These are phyloP conservation scores for Eretmochelys imbricata DNA, from an alignment of 2,113 vertebrate genomes.

Conservation along the genomic window DNA sequence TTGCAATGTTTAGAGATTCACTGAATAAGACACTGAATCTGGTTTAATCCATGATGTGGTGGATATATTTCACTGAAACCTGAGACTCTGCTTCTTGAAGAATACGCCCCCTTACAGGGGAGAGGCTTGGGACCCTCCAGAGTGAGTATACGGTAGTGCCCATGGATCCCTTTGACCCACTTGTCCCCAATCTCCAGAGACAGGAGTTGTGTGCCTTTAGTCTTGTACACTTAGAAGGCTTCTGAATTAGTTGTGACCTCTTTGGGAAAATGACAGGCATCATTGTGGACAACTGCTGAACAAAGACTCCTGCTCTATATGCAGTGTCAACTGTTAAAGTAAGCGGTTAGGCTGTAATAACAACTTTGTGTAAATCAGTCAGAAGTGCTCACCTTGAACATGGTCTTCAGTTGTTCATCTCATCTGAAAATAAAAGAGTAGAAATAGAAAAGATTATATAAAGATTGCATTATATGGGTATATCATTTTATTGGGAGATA, in stretches of 20 bases:
- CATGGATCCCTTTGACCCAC: background rate
- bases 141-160: background rate
- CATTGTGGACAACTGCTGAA: background rate
- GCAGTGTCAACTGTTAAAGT: background rate
- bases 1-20: background rate
- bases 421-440: conserved; percentile 12
- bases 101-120: background rate
- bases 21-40: background rate
- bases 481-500: conserved; percentile 39
- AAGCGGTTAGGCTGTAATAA: background rate
- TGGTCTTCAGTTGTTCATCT: conserved; percentile 4
- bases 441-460: conserved; percentile 16
- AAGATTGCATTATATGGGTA: background rate
- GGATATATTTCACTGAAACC: background rate
- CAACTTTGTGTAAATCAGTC: background rate
- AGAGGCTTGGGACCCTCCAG: background rate
- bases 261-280: background rate
- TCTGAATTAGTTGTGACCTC: background rate
- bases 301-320: background rate
- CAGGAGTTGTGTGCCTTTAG: background rate
- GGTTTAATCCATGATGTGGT: background rate
- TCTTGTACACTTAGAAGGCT: background rate
- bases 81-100: background rate
- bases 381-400: background rate
- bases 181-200: background rate